Conservation (phyloP, 2,888 invertebrate genomes). For the Eupithecia dodoneata region DNA sequence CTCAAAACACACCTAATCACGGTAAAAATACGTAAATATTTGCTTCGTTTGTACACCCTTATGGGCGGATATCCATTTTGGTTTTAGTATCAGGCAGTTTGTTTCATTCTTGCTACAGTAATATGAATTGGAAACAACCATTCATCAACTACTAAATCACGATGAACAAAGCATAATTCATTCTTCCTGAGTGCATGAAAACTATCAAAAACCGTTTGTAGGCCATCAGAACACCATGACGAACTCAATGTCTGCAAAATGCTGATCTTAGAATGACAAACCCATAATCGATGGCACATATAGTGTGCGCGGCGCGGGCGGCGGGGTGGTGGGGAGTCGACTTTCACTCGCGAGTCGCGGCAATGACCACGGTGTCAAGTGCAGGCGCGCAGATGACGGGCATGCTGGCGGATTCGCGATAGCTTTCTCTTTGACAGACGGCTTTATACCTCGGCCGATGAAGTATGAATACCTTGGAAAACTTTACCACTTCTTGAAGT, state of each 20-base stretch:
- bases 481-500: neutral
- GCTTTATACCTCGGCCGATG: neutral
- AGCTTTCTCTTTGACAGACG: slow-evolving; percentile 10
- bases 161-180: neutral
- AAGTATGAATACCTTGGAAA: neutral
- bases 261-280: slow-evolving; percentile 20
- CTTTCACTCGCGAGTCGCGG: slow-evolving; percentile 71
- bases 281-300: slow-evolving; percentile 54
- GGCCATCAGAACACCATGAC: neutral
- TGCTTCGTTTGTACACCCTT: neutral
- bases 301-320: slow-evolving; percentile 26
- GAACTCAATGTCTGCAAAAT: neutral
- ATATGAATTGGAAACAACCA: neutral
- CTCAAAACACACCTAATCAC: neutral
- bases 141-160: neutral
- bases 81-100: neutral
- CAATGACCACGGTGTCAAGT: slow-evolving; percentile 78
- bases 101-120: neutral
- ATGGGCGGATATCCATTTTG: neutral
- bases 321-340: slow-evolving; percentile 48
- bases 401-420: slow-evolving; percentile 7
- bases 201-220: neutral
- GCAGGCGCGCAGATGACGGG: slow-evolving; percentile 35
- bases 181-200: neutral
- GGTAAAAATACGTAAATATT: neutral